Conservation (phyloP, 1,140 invertebrate species). For the Achatina immaculata region DNA sequence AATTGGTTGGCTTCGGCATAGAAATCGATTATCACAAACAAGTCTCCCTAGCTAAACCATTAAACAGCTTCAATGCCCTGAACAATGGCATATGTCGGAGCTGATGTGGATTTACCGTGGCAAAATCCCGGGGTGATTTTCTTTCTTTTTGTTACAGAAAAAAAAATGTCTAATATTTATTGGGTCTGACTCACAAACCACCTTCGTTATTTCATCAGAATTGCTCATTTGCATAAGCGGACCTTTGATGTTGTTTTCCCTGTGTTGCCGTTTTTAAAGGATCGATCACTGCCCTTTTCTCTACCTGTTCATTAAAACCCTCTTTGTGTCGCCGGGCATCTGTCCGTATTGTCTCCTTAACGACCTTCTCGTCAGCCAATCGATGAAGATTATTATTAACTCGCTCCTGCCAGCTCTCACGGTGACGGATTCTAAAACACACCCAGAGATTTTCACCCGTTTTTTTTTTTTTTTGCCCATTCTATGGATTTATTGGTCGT, state of each 20-base stretch:
- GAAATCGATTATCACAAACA: no score
- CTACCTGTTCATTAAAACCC: background rate
- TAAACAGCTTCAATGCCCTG: no score
- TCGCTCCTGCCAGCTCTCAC: background rate
- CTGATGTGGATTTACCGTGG: background rate
- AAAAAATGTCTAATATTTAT: background rate
- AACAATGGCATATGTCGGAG: no score
- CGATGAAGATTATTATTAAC: constrained; percentile 8
- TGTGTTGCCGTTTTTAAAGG: background rate
- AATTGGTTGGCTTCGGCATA: no score
- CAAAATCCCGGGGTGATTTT: background rate
- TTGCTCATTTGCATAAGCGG: background rate
- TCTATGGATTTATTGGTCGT: constrained; percentile 2
- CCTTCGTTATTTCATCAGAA: background rate
- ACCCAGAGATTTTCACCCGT: background rate
- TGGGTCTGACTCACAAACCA: background rate
- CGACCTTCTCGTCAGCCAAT: background rate
- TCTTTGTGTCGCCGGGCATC: background rate
- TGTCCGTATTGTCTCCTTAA: background rate
- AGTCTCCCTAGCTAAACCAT: no score
- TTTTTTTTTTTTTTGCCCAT: background rate
- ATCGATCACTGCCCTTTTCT: constrained; percentile 4
- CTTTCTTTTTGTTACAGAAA: background rate
- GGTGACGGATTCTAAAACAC: background rate
- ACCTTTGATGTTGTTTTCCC: background rate